Evolutionary conservation across 2,888 invertebrate species (phyloP).

Genomic region (Protodeltote pygarga): DNA sequence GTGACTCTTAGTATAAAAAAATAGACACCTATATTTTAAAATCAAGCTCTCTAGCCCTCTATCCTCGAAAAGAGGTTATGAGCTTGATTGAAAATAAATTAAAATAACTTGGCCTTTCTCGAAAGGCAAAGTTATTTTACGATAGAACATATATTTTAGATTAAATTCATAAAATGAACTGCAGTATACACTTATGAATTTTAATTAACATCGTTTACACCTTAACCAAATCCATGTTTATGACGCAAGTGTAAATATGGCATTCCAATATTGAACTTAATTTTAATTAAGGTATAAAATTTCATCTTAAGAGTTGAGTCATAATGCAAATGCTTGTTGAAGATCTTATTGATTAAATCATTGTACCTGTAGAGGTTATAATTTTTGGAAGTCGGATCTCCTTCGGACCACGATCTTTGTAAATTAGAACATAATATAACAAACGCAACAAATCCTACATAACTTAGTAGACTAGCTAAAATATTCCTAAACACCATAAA

Average conservation of each 20-base stretch:
- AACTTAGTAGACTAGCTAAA: neutral
- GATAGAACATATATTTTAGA: slow-evolving; percentile 16
- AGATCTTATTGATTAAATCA: slow-evolving; percentile 8
- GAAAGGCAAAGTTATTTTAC: slow-evolving; percentile 33
- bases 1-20: too few species aligned
- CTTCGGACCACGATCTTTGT: too few species aligned
- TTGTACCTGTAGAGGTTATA: too few species aligned
- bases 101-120: too few species aligned
- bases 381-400: too few species aligned
- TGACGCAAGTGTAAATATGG: slow-evolving; percentile 17
- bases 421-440: too few species aligned
- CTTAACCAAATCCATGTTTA: slow-evolving; percentile 31
- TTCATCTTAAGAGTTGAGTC: slow-evolving; percentile 5
- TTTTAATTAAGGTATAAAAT: slow-evolving; percentile 19
- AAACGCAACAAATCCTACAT: neutral
- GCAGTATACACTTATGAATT: slow-evolving; percentile 28
- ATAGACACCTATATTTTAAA: too few species aligned
- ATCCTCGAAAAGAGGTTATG: slow-evolving; percentile 9
- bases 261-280: slow-evolving; percentile 20
- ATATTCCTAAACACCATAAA: slow-evolving; percentile 16
- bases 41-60: slow-evolving; percentile 21
- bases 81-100: too few species aligned
- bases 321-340: slow-evolving; percentile 8
- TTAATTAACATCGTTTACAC: slow-evolving; percentile 38
- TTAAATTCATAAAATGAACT: slow-evolving; percentile 23